Percentiles rank a stretch among this genome's conserved stretches.
phyloP scores from a whole-genome alignment of 2,888 invertebrate genomes.

The Ceriagrion tenellum region DNA sequence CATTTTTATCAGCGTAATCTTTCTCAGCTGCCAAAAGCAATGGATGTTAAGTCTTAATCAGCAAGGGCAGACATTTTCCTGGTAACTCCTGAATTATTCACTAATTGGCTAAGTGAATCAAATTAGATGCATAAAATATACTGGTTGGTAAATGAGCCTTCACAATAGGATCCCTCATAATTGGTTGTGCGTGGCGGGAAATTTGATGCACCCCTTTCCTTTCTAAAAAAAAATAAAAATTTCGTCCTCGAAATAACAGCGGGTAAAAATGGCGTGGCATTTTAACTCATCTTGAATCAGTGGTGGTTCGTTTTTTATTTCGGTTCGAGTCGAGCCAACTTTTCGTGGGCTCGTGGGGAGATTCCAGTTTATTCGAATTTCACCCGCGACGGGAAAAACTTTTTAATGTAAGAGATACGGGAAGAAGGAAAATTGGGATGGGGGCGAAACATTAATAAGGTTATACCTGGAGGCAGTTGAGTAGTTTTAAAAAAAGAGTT shows the following conservation, averaged over 20 bases:
- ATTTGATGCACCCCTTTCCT: background rate
- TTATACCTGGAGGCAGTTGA: background rate
- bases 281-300: background rate
- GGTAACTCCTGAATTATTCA: no score
- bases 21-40: no score
- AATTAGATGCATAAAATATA: no score
- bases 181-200: background rate
- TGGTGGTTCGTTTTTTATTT: background rate
- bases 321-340: background rate
- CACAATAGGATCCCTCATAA: no score
- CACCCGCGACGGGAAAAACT: background rate
- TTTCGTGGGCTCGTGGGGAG: background rate
- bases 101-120: no score
- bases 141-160: no score
- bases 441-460: background rate
- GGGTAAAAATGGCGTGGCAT: background rate
- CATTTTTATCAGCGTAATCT: no score
- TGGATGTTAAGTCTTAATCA: no score
- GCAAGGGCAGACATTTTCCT: no score
- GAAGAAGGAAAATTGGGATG: no score
- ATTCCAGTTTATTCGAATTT: background rate
- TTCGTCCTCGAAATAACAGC: background rate
- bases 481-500: background rate
- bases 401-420: no score
- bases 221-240: background rate